Conservation (phyloP, 2,888 invertebrate species). For the Andrena bucephala region DNA sequence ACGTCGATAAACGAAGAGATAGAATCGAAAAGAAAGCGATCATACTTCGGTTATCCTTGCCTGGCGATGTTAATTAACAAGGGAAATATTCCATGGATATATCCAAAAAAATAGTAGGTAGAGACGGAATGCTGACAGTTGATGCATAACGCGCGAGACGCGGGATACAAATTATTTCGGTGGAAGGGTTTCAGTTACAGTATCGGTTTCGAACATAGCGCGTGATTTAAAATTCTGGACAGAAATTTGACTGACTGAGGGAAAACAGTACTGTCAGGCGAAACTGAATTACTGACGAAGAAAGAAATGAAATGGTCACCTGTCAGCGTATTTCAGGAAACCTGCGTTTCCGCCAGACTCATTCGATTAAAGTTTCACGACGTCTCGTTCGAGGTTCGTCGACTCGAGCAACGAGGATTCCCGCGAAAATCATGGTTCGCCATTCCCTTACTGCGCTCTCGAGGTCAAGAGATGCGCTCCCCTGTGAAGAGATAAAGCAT, state of each 20-base stretch:
- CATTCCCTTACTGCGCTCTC: conserved; percentile 10
- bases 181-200: no score
- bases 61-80: conserved; percentile 26
- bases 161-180: neutral
- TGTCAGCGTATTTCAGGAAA: neutral
- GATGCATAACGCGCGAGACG: neutral
- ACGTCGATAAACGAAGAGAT: neutral
- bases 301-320: neutral
- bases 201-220: no score
- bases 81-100: neutral
- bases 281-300: neutral
- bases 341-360: conserved; percentile 2
- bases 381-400: conserved; percentile 16
- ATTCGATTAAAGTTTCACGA: conserved; percentile 22
- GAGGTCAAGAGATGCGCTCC: conserved; percentile 10
- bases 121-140: neutral
- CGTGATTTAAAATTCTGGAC: no score
- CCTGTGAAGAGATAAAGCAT: conserved; percentile 24
- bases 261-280: no score
- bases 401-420: conserved; percentile 21
- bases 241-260: no score
- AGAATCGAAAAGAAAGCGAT: neutral
- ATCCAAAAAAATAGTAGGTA: neutral
- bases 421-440: neutral
- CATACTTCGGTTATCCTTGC: neutral